Conservation (phyloP, 2,888 invertebrate species). For the Epinotia demarniana region DNA sequence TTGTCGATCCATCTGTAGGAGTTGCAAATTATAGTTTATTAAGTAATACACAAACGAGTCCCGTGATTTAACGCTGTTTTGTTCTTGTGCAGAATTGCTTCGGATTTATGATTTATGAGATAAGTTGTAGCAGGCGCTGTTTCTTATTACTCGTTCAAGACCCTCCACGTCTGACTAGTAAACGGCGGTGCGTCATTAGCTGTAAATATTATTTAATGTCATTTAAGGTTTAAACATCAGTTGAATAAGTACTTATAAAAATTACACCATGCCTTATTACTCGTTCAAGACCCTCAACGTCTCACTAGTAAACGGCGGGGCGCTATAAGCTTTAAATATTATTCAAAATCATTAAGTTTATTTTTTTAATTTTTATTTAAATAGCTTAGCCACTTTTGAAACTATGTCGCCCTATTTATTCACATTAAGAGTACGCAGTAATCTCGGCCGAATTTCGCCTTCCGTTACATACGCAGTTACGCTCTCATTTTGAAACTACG, state of each 20-base stretch:
- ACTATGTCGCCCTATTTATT: too few species aligned
- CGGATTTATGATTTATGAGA: slow-evolving; percentile 42
- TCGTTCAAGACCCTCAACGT: slow-evolving; percentile 27
- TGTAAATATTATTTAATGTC: not conserved
- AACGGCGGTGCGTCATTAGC: not conserved
- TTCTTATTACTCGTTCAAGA: slow-evolving; percentile 42
- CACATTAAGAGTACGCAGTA: too few species aligned
- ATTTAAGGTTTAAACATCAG: not conserved
- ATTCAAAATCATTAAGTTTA: too few species aligned
- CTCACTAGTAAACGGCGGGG: not conserved
- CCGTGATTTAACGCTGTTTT: slow-evolving; percentile 44
- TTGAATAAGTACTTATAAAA: too few species aligned
- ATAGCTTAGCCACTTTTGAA: too few species aligned
- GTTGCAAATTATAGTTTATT: slow-evolving; percentile 33
- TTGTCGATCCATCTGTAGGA: slow-evolving; percentile 28
- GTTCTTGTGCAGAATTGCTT: slow-evolving; percentile 40
- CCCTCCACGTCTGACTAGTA: slow-evolving; percentile 4
- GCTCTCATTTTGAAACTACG: too few species aligned
- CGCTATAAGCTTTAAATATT: slow-evolving; percentile 1
- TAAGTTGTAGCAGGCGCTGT: slow-evolving; percentile 37
- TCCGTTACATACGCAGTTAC: too few species aligned
- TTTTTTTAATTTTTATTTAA: too few species aligned
- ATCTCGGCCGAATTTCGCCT: too few species aligned
- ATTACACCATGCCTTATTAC: slow-evolving; percentile 15
- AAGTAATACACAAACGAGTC: slow-evolving; percentile 38